Evolutionary conservation across 2,113 vertebrate species (phyloP).

Genomic region (Megalops atlanticus): DNA sequence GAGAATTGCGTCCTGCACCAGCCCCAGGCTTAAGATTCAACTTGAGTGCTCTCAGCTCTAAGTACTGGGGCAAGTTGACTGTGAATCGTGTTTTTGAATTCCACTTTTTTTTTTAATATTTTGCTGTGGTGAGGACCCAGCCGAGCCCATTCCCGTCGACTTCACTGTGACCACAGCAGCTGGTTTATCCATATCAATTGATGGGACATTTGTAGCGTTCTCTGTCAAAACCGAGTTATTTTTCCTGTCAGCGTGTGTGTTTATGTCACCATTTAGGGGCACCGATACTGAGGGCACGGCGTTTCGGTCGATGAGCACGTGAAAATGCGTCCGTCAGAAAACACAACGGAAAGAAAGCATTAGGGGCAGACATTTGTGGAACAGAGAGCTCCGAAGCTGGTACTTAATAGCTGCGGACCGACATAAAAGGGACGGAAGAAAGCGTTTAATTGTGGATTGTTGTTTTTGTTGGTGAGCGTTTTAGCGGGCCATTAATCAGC

Average conservation of each 20-base stretch:
- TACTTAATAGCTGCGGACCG: not conserved
- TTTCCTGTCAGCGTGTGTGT: not conserved
- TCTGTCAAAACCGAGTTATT: too few relatives aligned
- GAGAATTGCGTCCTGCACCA: slow-evolving; percentile 18
- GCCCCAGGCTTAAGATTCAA: not conserved
- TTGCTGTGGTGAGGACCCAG: too few relatives aligned
- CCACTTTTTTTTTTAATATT: not conserved
- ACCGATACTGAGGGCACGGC: not conserved
- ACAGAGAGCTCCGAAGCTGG: not conserved
- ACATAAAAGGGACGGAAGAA: slow-evolving; percentile 25
- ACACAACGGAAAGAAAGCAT: not conserved
- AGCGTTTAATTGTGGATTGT: slow-evolving; percentile 52
- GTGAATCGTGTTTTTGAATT: too few relatives aligned
- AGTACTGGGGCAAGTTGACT: too few relatives aligned
- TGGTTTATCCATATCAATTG: too few relatives aligned
- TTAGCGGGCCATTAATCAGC: slow-evolving; percentile 55
- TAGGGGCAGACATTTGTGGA: not conserved
- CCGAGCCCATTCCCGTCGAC: too few relatives aligned
- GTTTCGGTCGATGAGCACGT: not conserved
- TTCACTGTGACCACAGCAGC: too few relatives aligned
- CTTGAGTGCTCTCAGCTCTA: too few relatives aligned
- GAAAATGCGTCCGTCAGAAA: not conserved
- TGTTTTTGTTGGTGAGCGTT: slow-evolving; percentile 49
- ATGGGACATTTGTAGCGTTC: not conserved
- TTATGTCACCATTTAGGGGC: not conserved